Conservation (phyloP, 2,797 vertebrate genomes). For the Schizothorax lantsangensis region DNA sequence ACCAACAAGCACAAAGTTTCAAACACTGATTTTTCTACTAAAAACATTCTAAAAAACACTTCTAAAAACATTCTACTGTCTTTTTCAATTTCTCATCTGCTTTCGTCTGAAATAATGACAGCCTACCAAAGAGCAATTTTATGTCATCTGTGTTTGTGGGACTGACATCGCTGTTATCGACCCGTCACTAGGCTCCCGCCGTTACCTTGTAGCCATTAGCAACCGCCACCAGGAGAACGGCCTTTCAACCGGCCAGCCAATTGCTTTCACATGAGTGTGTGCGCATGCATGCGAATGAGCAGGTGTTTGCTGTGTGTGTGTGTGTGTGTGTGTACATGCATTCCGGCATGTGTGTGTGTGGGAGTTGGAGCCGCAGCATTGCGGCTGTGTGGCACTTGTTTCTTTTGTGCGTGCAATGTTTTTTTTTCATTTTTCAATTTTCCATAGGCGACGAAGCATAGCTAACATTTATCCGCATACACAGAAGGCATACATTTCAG, state of each 20-base stretch:
- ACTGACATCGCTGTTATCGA: constrained; percentile 50
- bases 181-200: constrained; percentile 28
- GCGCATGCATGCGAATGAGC: constrained; percentile 53
- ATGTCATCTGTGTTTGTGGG: constrained; percentile 26
- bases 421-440: constrained; percentile 39
- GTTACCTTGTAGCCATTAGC: constrained; percentile 62
- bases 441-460: constrained; percentile 28
- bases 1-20: background rate
- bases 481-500: constrained; percentile 5
- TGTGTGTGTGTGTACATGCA: constrained; percentile 43
- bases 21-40: background rate
- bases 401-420: constrained; percentile 32
- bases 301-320: constrained; percentile 37
- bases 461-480: constrained; percentile 9
- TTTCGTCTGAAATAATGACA: constrained; percentile 18
- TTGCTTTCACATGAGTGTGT: constrained; percentile 52
- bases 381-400: constrained; percentile 30
- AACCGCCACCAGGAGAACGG: constrained; percentile 56
- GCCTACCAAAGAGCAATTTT: constrained; percentile 9
- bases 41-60: background rate
- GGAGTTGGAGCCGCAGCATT: background rate
- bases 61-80: no score
- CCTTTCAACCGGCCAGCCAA: constrained; percentile 48
- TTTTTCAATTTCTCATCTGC: background rate
- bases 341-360: constrained; percentile 47